A percentile compares a stretch with the other conserved stretches of the same genome.
Evolutionary conservation across 1,140 invertebrate species (phyloP).

Genomic region (Megalonaias nervosa): DNA sequence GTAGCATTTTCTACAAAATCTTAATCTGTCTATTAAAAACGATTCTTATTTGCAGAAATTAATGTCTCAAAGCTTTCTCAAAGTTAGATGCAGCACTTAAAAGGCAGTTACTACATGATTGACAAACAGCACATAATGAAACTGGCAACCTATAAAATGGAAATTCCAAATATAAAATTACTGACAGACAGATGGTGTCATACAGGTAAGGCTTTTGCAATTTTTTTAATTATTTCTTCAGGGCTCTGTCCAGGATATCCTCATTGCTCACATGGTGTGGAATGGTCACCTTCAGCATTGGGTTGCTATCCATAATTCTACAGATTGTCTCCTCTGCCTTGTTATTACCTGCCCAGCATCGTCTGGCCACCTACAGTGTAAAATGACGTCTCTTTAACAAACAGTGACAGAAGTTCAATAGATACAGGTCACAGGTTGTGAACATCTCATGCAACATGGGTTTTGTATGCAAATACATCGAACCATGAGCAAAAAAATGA

Average conservation of each 20-base stretch:
- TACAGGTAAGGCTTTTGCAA: not conserved
- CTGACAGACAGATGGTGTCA: too few species aligned
- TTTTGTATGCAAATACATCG: not conserved
- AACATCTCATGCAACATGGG: not conserved
- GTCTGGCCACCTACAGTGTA: constrained; percentile 64
- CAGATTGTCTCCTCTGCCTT: constrained; percentile 74
- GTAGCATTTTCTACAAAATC: too few species aligned
- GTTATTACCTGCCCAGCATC: constrained; percentile 72
- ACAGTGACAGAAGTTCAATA: not conserved
- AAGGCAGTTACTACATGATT: too few species aligned
- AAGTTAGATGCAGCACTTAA: too few species aligned
- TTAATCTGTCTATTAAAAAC: too few species aligned
- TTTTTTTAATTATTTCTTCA: constrained; percentile 16
- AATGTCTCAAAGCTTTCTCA: too few species aligned
- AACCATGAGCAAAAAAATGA: not conserved
- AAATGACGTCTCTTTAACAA: too few species aligned
- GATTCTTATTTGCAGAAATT: too few species aligned
- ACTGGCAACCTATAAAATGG: too few species aligned
- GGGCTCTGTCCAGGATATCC: constrained; percentile 44
- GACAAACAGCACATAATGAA: too few species aligned
- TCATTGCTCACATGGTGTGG: constrained; percentile 66
- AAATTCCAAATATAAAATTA: too few species aligned
- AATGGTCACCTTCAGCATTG: constrained; percentile 73
- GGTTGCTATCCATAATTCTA: constrained; percentile 73
- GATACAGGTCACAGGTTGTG: not conserved